Evolutionary conservation across 2,113 vertebrate species (phyloP).

Genomic region (Phyllostomus discolor): DNA sequence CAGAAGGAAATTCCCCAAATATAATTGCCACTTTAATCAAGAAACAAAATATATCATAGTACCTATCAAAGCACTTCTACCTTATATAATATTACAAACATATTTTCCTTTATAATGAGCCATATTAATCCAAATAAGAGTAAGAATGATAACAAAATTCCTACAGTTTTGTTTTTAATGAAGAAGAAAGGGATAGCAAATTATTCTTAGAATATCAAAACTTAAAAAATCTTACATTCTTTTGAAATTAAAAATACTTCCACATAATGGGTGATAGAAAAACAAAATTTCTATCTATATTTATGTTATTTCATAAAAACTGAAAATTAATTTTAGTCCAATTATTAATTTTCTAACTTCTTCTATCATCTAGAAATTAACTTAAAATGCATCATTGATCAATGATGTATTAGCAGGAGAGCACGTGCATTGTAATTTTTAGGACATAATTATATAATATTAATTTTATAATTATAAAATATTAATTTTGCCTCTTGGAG

Average conservation of each 20-base stretch:
- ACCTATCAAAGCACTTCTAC: neutral
- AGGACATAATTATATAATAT: neutral
- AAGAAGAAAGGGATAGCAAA: neutral
- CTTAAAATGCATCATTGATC: neutral
- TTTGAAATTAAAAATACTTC: conserved; percentile 1
- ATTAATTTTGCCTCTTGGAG: neutral
- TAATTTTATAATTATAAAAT: neutral
- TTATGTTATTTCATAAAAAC: neutral
- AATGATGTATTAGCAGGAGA: neutral
- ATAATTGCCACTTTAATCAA: neutral
- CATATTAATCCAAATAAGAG: neutral
- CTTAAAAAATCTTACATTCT: neutral
- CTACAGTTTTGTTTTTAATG: neutral
- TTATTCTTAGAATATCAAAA: neutral
- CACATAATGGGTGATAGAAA: neutral
- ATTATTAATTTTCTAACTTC: neutral
- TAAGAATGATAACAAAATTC: conserved; percentile 2
- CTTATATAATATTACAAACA: neutral
- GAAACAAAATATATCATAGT: neutral
- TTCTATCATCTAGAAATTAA: neutral
- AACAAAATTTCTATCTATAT: neutral
- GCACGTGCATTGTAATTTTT: neutral
- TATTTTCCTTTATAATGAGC: neutral
- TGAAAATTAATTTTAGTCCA: conserved; percentile 8
- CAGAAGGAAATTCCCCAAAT: neutral